Evolutionary conservation across 2,113 vertebrate species (phyloP), one percentile per base, ranked within the genome.

Genomic region (Xiphophorus hellerii): DNA sequence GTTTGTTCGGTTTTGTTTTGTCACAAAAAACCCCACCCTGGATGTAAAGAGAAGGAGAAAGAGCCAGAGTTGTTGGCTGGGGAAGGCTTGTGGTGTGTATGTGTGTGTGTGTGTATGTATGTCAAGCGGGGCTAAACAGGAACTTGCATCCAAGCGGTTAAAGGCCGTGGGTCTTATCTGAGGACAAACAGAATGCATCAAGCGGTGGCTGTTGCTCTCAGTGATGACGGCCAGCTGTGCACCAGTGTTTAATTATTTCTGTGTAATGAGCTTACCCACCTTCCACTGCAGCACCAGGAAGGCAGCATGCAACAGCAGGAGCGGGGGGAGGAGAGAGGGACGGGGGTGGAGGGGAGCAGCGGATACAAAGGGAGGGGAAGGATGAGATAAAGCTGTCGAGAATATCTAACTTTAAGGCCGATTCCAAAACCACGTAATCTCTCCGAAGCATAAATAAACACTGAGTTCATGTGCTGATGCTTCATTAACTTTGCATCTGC

Each of bases 151-250:
- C 91, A 93, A 90, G 92, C 88, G 90, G 92, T 88, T 89, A 94
- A 94, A 95, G 94, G 94, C 92, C 92, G 90, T 74, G 64, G 90
- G 90, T 93, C 92, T 95, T 94, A 94, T 95, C 94, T 93, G 93
- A 94, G 91, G 92, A 92, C 93, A 92, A 92, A 92, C 93, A 95
- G 94, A 93, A 94, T 93, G 92, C 93, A 93, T 95, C 93, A 94
- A 94, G 93, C 91, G 64, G 89, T 86, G 90, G 90, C 93, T 90
- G 91, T 88, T 93, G 92, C 91, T 92, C 89, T 87, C 90, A 73
- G 84, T 87, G 91, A 95, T 93, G 94, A 93, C 72, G 89, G 92
- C 93, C 94, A 94, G 94, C 93, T 95, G 94, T 93, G 94, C 92
- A 91, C 89, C 89, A 84, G 87, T 92, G 93, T 94, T 94, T 95